phyloP scores from a whole-genome alignment of 2,113 vertebrate genomes.

The Python bivittatus region DNA sequence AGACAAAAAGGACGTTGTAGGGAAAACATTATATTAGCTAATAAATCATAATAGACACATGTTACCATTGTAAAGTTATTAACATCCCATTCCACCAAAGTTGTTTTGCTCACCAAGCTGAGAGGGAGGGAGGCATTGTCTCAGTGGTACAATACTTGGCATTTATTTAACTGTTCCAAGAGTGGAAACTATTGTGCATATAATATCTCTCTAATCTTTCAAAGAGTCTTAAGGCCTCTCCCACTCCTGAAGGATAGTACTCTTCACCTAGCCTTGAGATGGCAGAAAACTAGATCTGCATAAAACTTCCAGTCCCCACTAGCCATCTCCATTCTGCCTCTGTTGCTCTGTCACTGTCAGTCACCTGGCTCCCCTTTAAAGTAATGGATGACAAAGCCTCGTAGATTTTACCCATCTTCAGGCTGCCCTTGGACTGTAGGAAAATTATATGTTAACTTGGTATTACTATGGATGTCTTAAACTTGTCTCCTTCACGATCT shows the following conservation, averaged over 20 bases:
- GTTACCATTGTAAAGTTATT: neutral
- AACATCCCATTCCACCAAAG: neutral
- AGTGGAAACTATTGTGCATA: neutral
- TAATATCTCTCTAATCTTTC: neutral
- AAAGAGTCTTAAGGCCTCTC: neutral
- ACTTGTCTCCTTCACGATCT: neutral
- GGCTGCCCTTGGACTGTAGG: neutral
- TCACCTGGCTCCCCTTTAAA: neutral
- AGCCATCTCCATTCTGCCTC: neutral
- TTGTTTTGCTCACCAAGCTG: neutral
- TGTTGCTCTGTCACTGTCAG: neutral
- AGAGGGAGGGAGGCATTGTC: neutral
- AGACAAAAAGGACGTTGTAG: constrained; percentile 23
- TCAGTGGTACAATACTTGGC: neutral
- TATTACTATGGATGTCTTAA: neutral
- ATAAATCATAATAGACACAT: constrained; percentile 25
- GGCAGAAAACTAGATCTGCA: neutral
- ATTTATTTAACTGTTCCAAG: neutral
- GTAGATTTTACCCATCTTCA: neutral
- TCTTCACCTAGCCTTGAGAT: neutral
- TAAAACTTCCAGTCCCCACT: neutral
- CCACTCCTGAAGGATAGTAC: neutral
- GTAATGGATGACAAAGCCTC: neutral
- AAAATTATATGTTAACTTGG: neutral
- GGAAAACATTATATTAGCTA: constrained; percentile 22